Evolutionary conservation across 2,888 invertebrate genomes (phyloP), one percentile per base, ranked within the genome.

Genomic region (Drosophila flavopinicola): DNA sequence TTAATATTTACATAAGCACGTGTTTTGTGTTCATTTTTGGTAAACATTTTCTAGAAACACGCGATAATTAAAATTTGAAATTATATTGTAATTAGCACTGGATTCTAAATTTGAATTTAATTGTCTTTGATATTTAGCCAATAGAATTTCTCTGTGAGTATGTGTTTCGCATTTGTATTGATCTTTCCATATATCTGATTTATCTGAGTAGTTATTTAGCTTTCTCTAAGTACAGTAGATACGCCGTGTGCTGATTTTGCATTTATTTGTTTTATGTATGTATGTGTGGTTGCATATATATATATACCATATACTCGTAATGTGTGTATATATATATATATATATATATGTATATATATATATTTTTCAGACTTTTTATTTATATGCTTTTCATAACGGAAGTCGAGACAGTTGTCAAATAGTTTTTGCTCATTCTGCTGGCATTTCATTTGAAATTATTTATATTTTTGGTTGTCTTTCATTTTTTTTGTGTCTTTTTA

Each of bases 381-480:
- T 85, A 63, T 72, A 77, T 75, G 69, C 65, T 73, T 78, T 82
- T 78, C 42, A 52, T 78, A 85, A 71, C 84, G 84, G 88, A 87
- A 76, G 67, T 83, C 77, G 67, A 83, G 80, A 87, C 79, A 66
- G 66, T 71, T 87, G 71, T 79, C 69, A 75, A 87, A 82, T 66
- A 67, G 64, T 59, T 58, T 53, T 64, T 54, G 15, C 57, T 59
- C 42, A 53, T 53, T 75, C 44, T 61, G 60, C 58, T 78, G 48
- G 51, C 56, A 66, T 64, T 65, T 48, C 38, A 29, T 53, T 56
- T 49, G 57, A 38, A 42, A 47, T 61, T 45, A 41, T 51, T 70
- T 24, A 52, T 58, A 51, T 49, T 32, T 53, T 58, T 41, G n/a
- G 30, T 57, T 51, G 17, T 56, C 44, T 45, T 17, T 24, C 13